Evolutionary conservation across 2,888 invertebrate species (phyloP).

Genomic region (Vesta saturnalis): DNA sequence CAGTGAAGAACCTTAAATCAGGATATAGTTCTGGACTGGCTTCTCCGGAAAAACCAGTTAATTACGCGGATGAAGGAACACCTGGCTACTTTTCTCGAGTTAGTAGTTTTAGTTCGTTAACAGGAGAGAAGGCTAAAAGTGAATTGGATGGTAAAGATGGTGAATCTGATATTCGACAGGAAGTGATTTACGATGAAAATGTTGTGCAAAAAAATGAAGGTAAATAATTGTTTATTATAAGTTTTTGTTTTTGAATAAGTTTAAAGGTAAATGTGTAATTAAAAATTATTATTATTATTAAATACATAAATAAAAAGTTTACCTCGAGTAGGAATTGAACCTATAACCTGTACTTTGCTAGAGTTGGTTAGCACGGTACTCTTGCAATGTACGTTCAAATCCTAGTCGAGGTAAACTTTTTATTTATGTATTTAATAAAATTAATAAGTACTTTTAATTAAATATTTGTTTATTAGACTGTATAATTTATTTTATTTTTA

Average conservation of each 20-base stretch:
- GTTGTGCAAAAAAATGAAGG: slow-evolving; percentile 33
- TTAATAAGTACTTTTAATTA: too few relatives aligned
- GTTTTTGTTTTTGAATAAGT: too few relatives aligned
- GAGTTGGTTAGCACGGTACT: too few relatives aligned
- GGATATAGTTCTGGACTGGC: slow-evolving; percentile 73
- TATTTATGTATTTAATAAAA: too few relatives aligned
- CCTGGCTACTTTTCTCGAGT: slow-evolving; percentile 79
- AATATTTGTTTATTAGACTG: background rate
- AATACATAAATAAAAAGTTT: too few relatives aligned
- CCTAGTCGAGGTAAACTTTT: too few relatives aligned
- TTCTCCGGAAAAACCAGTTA: slow-evolving; percentile 82
- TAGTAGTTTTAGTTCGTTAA: slow-evolving; percentile 66
- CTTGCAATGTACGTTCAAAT: slow-evolving; percentile 16
- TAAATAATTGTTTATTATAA: too few relatives aligned
- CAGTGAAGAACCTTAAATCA: slow-evolving; percentile 50
- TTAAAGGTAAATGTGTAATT: too few relatives aligned
- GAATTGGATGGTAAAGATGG: slow-evolving; percentile 23
- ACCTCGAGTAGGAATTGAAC: too few relatives aligned
- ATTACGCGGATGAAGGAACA: slow-evolving; percentile 89
- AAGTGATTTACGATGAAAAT: background rate
- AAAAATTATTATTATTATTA: too few relatives aligned
- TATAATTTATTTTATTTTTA: too few relatives aligned
- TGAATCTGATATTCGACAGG: slow-evolving; percentile 19
- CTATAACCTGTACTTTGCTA: too few relatives aligned
- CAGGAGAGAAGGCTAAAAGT: slow-evolving; percentile 44